These are phyloP conservation scores for Mycalesis mineus DNA, from an alignment of 2,888 invertebrate species.

Conservation along the genomic window DNA sequence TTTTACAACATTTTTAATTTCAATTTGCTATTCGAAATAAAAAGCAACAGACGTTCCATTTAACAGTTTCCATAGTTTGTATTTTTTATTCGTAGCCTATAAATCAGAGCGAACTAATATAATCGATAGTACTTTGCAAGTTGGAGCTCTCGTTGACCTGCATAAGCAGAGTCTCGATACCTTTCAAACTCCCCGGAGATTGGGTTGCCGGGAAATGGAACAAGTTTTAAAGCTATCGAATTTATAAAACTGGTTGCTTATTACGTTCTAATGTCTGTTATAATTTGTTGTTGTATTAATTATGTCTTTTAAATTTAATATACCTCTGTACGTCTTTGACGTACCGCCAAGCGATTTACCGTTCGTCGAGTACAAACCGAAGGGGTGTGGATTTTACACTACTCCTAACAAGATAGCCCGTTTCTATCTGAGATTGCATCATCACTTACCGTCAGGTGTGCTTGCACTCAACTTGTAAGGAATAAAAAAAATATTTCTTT, in stretches of 20 bases:
- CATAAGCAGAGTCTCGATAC: slow-evolving; percentile 24
- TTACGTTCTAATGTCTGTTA: slow-evolving; percentile 11
- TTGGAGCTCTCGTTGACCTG: slow-evolving; percentile 28
- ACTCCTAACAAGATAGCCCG: no score
- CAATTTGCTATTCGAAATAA: no score
- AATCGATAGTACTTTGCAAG: slow-evolving; percentile 27
- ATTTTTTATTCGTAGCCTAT: slow-evolving; percentile 17
- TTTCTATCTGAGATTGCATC: no score
- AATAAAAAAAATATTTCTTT: no score
- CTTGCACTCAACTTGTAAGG: no score
- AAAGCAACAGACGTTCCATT: not conserved
- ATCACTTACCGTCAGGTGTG: no score
- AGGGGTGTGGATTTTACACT: no score
- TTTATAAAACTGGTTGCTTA: slow-evolving; percentile 14
- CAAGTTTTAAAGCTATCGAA: slow-evolving; percentile 26
- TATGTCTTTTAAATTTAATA: no score
- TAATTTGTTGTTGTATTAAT: not conserved
- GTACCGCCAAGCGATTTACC: no score
- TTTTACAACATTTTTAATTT: no score
- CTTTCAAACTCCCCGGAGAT: slow-evolving; percentile 26
- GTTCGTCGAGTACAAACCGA: no score
- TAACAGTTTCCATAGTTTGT: not conserved
- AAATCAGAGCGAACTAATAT: slow-evolving; percentile 27
- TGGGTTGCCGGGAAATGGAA: slow-evolving; percentile 22
- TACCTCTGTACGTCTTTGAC: no score